Conservation (phyloP, 2,797 vertebrate genomes). For the Bradypus variegatus region DNA sequence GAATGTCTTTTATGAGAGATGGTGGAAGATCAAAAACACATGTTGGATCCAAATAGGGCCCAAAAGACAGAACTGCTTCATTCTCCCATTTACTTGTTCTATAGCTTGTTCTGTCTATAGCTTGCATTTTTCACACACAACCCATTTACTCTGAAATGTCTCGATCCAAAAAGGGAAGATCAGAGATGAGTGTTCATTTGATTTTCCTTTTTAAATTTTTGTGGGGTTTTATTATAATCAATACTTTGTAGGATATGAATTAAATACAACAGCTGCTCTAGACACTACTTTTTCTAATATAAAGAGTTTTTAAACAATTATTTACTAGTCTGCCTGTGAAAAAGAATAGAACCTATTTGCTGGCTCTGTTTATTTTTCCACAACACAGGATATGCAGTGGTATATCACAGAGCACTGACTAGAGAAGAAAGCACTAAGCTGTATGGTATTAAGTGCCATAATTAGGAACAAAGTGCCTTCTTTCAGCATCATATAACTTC, state of each 20-base stretch:
- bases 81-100: not conserved
- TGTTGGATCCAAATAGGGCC: conserved; percentile 44
- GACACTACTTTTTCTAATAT: conserved; percentile 58
- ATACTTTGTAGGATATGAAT: conserved; percentile 62
- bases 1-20: conserved; percentile 33
- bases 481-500: not conserved
- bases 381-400: conserved; percentile 20
- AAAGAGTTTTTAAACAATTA: conserved; percentile 55
- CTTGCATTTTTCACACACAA: not conserved
- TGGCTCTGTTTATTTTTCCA: conserved; percentile 39
- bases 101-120: not conserved
- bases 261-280: conserved; percentile 51
- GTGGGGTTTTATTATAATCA: not conserved
- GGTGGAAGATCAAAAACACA: conserved; percentile 55
- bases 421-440: conserved; percentile 4
- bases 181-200: not conserved
- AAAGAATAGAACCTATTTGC: not conserved
- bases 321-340: conserved; percentile 61
- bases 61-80: not conserved
- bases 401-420: not conserved
- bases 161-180: not conserved
- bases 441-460: not conserved
- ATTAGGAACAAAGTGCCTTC: not conserved
- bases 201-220: not conserved
- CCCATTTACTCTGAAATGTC: conserved; percentile 5